Base-by-base conservation (phyloP, 2,113 vertebrate genomes). In the Alectura lathami region DNA sequence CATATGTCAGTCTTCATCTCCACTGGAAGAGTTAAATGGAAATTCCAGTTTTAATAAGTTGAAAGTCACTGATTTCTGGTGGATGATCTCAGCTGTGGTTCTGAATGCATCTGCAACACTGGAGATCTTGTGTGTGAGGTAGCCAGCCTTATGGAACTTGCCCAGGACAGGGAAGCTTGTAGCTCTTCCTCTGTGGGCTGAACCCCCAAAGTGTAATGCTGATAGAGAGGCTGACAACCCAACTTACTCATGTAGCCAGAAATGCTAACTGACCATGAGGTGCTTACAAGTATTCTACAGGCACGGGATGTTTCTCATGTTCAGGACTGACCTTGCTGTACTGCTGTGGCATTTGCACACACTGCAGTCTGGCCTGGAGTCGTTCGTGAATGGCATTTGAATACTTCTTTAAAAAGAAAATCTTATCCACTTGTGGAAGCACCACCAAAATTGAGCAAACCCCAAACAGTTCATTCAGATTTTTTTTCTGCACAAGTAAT, bases 271-370 rank as follows among this genome's bases (percentile, higher is more conserved):
- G 60, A 56, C 0, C 1, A 40, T 20, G 21, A 36, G 13, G 23
- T 56, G 27, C n/a, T 24, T 5, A 3, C 4, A 30, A 50, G 45
- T 13, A 56, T 20, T 5, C 53, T 93, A 29, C 27, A 53, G 68
- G 38, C 45, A 76, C 6, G 14, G 6, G n/a, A 21, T 6, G 9
- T 1, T 62, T 40, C 21, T 22, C 15, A 16, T 32, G 54, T 76
- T 50, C 1, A 2, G 15, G 53, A 56, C 26, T 27, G 30, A n/a
- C 4, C 5, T 30, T 45, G 22, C 4, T 74, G 59, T 85, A 34
- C 18, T 51, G 40, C 3, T 1, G 17, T 1, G 47, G 29, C 7
- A 29, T 74, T 60, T 48, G 29, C 15, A 51, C 36, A 22, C 0
- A 1, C 17, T 78, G 18, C 29, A 43, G 9, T 60, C 29, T 51